phyloP scores from a whole-genome alignment of 2,797 vertebrate genomes.

The Rhinella marina region DNA sequence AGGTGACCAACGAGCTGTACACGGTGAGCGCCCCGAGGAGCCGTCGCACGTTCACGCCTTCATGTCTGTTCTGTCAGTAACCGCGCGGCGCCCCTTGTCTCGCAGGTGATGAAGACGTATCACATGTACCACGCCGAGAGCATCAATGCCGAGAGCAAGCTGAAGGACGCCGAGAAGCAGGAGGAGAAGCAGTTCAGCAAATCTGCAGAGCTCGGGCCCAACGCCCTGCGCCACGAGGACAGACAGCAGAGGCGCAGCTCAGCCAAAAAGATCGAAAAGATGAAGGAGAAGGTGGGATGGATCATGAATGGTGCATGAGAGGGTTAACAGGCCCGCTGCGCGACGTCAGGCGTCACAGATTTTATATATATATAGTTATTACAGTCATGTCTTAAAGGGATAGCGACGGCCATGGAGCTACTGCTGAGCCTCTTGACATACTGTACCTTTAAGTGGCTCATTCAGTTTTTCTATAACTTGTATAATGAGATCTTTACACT shows the following conservation, averaged over 20 bases:
- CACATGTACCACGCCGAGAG: constrained; percentile 99
- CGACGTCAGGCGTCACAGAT: no score
- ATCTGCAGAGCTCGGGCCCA: constrained; percentile 91
- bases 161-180: constrained; percentile 98
- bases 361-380: no score
- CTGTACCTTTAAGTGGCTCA: no score
- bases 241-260: constrained; percentile 92
- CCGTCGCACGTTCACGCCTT: neutral
- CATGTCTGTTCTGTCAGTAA: neutral
- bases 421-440: no score
- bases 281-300: constrained; percentile 91
- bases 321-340: no score
- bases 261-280: constrained; percentile 97
- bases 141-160: constrained; percentile 96
- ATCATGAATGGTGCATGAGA: no score
- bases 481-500: neutral
- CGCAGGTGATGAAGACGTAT: constrained; percentile 98
- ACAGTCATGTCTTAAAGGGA: no score
- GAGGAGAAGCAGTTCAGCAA: constrained; percentile 98
- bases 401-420: no score
- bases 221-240: constrained; percentile 92
- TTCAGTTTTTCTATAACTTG: no score
- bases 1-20: constrained; percentile 98
- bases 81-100: neutral
- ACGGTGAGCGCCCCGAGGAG: constrained; percentile 82